Base-by-base conservation (phyloP, 2,888 invertebrate species). In the Timema podura region DNA sequence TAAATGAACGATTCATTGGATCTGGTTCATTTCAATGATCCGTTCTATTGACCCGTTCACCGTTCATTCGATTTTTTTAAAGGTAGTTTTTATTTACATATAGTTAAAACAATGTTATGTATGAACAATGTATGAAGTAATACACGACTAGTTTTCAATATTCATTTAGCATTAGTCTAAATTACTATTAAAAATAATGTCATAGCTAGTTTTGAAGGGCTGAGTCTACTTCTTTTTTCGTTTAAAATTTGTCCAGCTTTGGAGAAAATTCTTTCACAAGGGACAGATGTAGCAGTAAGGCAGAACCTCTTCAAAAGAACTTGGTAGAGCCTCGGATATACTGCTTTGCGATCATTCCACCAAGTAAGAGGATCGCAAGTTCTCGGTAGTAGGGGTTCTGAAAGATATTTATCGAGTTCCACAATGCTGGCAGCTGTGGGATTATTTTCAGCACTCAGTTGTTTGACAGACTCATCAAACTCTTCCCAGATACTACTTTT, bases 231-330 rank as follows among this genome's bases (percentile, higher is more conserved):
- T 74, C 75, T 64, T 69, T 74, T 71, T n/a, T 77, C 75, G 49
- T 71, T 74, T 6, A 75, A 54, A 16, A 74, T 71, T 44, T 74
- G 71, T 30, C 75, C 76, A 6, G 75, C 72, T 71, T 76, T 76
- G 13, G 77, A 77, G 67, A 77, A 76, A 64, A 76, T 70, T 64
- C 76, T 73, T 68, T 76, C 77, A 61, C 75, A 75, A 2, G 77
- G 76, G n/a, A 76, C 76, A 6, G 77, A 78, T 30, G 77, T 77
- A 6, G 76, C 76, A 59, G 73, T 54, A 49, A 73, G 70, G 57
- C 74, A 75, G 67, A 75, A 75, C 64, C 73, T 68, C 67, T 72
- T 72, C 68, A 71, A 73, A 59, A 73, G 72, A 11, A 76, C 47
- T 64, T 74, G 68, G 49, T 54, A 72, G 45, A 77, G 70, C 66